Percentiles rank a stretch among this genome's conserved stretches.
Conservation (phyloP, 2,113 vertebrate genomes). For the Panthera tigris region DNA sequence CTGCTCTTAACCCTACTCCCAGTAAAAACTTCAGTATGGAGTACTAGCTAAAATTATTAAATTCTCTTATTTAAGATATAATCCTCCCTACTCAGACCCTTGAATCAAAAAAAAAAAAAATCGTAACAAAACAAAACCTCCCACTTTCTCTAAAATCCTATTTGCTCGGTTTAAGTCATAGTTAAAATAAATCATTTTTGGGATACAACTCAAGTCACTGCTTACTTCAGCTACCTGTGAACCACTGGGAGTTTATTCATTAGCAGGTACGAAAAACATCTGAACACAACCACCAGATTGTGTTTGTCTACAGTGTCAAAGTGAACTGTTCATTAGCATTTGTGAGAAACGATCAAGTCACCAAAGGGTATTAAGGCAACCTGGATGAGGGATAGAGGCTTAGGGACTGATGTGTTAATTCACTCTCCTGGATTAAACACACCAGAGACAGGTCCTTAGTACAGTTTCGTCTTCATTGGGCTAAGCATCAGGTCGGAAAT, state of each 20-base stretch:
- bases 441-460: background rate
- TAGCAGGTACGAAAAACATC: conserved; percentile 61
- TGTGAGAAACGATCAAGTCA: conserved; percentile 67
- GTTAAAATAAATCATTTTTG: conserved; percentile 60
- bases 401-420: conserved; percentile 37
- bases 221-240: conserved; percentile 58
- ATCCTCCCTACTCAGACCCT: background rate
- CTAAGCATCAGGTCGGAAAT: background rate
- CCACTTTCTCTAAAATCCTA: conserved; percentile 36
- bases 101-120: background rate
- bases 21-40: background rate
- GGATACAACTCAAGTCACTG: conserved; percentile 35
- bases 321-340: conserved; percentile 68
- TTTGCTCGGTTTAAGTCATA: background rate
- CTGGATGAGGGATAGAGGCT: background rate
- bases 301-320: conserved; percentile 68
- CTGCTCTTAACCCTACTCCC: background rate
- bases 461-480: background rate
- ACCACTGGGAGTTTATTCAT: conserved; percentile 64
- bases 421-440: background rate
- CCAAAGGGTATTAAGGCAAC: conserved; percentile 60
- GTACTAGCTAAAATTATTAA: background rate
- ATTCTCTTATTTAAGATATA: background rate
- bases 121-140: background rate
- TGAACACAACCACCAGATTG: conserved; percentile 62